These are phyloP conservation scores for Perdita meconis DNA, from an alignment of 2,888 invertebrate genomes.

Conservation along the genomic window DNA sequence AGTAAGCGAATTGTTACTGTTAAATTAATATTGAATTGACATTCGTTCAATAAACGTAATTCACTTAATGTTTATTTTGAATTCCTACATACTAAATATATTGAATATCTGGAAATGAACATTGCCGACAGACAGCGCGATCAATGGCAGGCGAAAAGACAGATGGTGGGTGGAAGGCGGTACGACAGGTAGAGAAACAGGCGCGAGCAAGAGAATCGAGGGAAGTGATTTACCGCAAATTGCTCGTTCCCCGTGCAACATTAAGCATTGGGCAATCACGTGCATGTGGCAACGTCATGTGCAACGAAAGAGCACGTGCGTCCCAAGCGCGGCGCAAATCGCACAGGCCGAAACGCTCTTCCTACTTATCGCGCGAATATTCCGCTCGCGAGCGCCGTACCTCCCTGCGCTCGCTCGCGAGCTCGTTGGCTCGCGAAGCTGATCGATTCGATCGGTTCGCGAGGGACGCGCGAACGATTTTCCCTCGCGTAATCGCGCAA, in stretches of 20 bases:
- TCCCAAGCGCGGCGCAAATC: conserved; percentile 64
- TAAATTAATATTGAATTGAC: too few species aligned
- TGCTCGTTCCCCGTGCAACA: conserved; percentile 74
- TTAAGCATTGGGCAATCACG: conserved; percentile 78
- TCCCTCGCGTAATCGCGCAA: conserved; percentile 41
- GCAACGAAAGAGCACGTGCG: conserved; percentile 77
- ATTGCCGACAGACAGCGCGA: background rate
- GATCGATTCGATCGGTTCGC: conserved; percentile 30
- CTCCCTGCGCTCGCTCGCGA: background rate
- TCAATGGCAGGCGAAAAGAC: background rate
- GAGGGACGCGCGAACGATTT: conserved; percentile 41
- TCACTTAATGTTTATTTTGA: too few species aligned
- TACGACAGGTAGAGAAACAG: too few species aligned
- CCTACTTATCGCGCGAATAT: conserved; percentile 29
- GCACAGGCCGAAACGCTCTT: conserved; percentile 36
- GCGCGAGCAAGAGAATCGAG: conserved; percentile 39
- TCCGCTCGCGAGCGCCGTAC: background rate
- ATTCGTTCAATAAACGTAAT: too few species aligned
- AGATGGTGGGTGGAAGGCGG: background rate
- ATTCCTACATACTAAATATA: too few species aligned
- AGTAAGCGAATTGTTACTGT: too few species aligned
- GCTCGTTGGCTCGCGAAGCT: conserved; percentile 2
- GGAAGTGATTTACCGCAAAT: conserved; percentile 79
- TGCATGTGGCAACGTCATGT: conserved; percentile 75
- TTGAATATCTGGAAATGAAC: background rate